Conservation (phyloP, 2,888 invertebrate genomes). For the Synergus japonicus region DNA sequence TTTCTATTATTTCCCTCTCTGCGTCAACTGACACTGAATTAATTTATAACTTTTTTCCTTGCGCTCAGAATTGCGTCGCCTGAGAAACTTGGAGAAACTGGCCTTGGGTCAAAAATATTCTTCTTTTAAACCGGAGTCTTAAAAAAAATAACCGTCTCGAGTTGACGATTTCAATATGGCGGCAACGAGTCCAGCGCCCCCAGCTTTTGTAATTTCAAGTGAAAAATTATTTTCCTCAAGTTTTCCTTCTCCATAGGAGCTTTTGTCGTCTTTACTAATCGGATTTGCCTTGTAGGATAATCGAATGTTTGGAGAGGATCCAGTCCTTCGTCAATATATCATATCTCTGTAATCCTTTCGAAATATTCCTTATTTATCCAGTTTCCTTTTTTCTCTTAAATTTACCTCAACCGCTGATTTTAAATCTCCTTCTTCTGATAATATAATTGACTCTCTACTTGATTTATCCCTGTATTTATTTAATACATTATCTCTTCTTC, state of each 20-base stretch:
- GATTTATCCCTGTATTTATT: background rate
- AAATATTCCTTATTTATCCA: background rate
- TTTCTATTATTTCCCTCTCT: background rate
- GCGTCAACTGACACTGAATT: background rate
- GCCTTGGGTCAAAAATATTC: background rate
- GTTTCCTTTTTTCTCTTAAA: background rate
- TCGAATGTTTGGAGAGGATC: conserved; percentile 25
- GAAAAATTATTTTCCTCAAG: background rate
- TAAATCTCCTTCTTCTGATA: background rate
- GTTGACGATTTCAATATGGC: conserved; percentile 17
- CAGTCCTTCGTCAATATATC: background rate
- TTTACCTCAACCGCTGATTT: background rate
- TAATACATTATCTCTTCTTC: background rate
- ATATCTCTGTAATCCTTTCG: background rate
- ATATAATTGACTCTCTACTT: background rate
- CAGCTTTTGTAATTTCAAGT: background rate
- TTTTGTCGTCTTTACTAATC: background rate
- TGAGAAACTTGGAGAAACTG: background rate
- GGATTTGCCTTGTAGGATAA: background rate
- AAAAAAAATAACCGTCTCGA: background rate
- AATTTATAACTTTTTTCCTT: background rate
- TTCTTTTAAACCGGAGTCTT: background rate
- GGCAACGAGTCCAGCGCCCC: background rate
- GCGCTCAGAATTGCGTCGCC: background rate
- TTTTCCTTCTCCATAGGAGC: background rate